Percentiles rank a stretch among this genome's conserved stretches.
Conservation (phyloP, 35 echinoderm and acorn worm genomes). For the Ophioderma brevispina region DNA sequence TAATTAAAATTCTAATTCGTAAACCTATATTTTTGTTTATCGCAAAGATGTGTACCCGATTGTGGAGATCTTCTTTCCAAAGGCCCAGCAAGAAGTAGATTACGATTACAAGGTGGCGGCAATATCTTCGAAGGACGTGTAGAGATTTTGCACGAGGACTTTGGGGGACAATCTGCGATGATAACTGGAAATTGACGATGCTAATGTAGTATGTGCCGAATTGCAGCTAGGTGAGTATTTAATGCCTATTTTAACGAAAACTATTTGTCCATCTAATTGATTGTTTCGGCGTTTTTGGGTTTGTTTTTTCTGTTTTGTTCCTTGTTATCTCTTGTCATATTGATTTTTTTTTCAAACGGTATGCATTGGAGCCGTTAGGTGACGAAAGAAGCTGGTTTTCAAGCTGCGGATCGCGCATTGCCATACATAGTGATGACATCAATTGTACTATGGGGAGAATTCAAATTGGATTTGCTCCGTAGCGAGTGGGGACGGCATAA, state of each 20-base stretch:
- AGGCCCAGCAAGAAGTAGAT: conserved; percentile 49
- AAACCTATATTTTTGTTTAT: no score
- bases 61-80: conserved; percentile 44
- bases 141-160: conserved; percentile 77
- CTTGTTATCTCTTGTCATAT: no score
- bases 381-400: conserved; percentile 32
- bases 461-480: conserved; percentile 73
- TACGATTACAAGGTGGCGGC: conserved; percentile 60
- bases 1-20: no score
- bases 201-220: conserved; percentile 83
- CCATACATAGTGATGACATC: conserved; percentile 70
- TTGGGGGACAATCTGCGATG: conserved; percentile 94
- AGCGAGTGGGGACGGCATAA: conserved; percentile 69
- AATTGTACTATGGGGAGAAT: conserved; percentile 78
- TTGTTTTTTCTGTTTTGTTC: no score
- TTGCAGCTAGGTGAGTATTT: conserved; percentile 89
- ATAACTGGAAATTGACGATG: conserved; percentile 80
- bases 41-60: conserved; percentile 63
- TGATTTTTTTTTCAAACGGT: no score
- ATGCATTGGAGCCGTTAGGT: no score
- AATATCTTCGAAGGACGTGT: conserved; percentile 84
- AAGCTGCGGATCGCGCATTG: conserved; percentile 10
- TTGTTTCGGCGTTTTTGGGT: no score
- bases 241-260: no score
- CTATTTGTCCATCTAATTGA: no score